These are phyloP conservation scores for Plutella xylostella DNA, from an alignment of 2,888 invertebrate species.

Conservation along the genomic window DNA sequence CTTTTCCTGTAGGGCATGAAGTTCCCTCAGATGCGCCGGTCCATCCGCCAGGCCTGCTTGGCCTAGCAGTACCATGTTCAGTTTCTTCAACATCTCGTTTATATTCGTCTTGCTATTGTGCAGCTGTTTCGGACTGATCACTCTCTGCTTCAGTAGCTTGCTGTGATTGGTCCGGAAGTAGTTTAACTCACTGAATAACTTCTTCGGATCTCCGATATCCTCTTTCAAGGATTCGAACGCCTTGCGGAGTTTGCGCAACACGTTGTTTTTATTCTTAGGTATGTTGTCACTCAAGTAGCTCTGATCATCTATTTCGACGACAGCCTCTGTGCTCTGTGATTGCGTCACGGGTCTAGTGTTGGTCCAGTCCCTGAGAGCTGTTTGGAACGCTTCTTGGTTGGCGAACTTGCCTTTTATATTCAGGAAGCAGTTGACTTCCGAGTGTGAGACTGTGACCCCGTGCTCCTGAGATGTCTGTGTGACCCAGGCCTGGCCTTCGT, in stretches of 20 bases:
- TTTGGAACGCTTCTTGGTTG: conserved; percentile 65
- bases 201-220: conserved; percentile 62
- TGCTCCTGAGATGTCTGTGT: conserved; percentile 35
- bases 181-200: conserved; percentile 49
- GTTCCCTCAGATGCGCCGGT: conserved; percentile 45
- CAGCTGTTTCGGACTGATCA: conserved; percentile 36
- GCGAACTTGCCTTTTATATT: conserved; percentile 57
- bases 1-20: conserved; percentile 41
- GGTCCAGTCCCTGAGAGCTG: conserved; percentile 50
- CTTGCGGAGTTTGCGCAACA: conserved; percentile 36
- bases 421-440: conserved; percentile 43
- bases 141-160: conserved; percentile 42
- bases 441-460: conserved; percentile 41
- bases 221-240: conserved; percentile 46
- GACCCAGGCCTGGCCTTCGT: conserved; percentile 58
- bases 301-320: conserved; percentile 12
- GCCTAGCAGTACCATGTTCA: conserved; percentile 72
- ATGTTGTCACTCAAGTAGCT: conserved; percentile 24
- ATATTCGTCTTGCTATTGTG: conserved; percentile 43
- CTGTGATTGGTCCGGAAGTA: conserved; percentile 52
- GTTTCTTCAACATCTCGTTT: conserved; percentile 49
- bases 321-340: conserved; percentile 19
- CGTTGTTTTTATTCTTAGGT: conserved; percentile 41
- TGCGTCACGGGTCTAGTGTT: conserved; percentile 20
- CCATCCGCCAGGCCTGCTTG: conserved; percentile 70